Evolutionary conservation across 2,113 vertebrate genomes (phyloP).

Genomic region (Lamprotornis superbus): DNA sequence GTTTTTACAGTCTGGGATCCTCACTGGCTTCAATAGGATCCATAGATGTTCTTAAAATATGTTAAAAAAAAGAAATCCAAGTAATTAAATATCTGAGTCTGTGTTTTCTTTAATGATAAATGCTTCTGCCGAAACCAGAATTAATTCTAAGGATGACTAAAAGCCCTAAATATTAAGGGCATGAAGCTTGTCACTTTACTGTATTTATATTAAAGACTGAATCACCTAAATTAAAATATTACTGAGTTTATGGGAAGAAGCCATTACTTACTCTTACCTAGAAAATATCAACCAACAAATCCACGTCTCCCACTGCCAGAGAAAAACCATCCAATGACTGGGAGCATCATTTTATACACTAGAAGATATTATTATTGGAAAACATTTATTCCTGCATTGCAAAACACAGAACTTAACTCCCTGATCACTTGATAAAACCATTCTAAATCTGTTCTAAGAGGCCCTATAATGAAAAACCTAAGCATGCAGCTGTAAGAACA

Average conservation of each 20-base stretch:
- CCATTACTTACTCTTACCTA: constrained; percentile 20
- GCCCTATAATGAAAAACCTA: background rate
- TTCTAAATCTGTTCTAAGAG: background rate
- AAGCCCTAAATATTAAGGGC: constrained; percentile 1
- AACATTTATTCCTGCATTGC: background rate
- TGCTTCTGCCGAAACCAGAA: background rate
- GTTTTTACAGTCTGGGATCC: background rate
- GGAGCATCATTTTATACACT: background rate
- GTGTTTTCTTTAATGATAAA: background rate
- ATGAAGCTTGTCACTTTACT: background rate
- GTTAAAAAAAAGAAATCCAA: constrained; percentile 22
- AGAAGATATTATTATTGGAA: background rate
- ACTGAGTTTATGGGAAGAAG: constrained; percentile 4
- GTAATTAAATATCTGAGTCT: constrained; percentile 19
- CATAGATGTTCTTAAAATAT: constrained; percentile 12
- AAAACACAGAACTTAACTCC: background rate
- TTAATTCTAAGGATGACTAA: constrained; percentile 34
- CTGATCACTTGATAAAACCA: background rate
- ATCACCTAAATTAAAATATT: constrained; percentile 30
- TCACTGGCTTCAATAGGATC: constrained; percentile 21
- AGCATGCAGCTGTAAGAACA: background rate
- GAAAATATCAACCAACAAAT: background rate
- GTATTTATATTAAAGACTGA: constrained; percentile 19
- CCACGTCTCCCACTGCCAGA: background rate
- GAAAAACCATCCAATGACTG: background rate